Conservation (phyloP, 1,140 invertebrate genomes). For the Drosophila varians region DNA sequence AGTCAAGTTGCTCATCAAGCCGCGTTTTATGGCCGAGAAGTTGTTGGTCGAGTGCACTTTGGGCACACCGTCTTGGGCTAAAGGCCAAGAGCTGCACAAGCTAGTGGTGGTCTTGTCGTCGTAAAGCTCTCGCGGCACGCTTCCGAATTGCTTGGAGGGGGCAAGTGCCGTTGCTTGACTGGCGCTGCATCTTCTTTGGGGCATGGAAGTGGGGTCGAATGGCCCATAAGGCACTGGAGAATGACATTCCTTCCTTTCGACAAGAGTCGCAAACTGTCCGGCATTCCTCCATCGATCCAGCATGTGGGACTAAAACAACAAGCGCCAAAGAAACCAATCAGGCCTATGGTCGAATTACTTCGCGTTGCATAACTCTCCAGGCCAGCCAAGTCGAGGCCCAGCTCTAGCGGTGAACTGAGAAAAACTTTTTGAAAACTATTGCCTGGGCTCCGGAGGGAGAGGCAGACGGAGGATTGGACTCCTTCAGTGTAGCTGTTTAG, state of each 20-base stretch:
- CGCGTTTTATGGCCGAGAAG: conserved; percentile 30
- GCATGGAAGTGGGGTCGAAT: background rate
- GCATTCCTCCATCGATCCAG: conserved; percentile 11
- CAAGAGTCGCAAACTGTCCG: conserved; percentile 17
- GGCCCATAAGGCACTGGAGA: background rate
- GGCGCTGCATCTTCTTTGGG: background rate
- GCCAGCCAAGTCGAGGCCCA: conserved; percentile 23
- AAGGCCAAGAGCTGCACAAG: conserved; percentile 3
- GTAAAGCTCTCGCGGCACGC: background rate
- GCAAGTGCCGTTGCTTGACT: background rate
- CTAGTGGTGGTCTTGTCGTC: background rate
- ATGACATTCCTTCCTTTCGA: conserved; percentile 19
- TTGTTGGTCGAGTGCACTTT: conserved; percentile 36
- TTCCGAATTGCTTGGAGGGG: conserved; percentile 1
- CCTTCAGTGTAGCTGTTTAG: background rate
- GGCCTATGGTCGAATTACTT: conserved; percentile 66
- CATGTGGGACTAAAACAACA: conserved; percentile 44
- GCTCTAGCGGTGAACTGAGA: background rate
- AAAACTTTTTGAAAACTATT: background rate
- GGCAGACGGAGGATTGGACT: background rate
- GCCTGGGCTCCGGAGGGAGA: too few species aligned
- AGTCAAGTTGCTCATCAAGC: conserved; percentile 44
- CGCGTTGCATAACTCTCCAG: conserved; percentile 60
- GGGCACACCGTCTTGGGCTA: background rate
- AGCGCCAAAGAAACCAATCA: conserved; percentile 58